phyloP scores from a whole-genome alignment of 2,888 invertebrate species.

The Dastarcus helophoroides region DNA sequence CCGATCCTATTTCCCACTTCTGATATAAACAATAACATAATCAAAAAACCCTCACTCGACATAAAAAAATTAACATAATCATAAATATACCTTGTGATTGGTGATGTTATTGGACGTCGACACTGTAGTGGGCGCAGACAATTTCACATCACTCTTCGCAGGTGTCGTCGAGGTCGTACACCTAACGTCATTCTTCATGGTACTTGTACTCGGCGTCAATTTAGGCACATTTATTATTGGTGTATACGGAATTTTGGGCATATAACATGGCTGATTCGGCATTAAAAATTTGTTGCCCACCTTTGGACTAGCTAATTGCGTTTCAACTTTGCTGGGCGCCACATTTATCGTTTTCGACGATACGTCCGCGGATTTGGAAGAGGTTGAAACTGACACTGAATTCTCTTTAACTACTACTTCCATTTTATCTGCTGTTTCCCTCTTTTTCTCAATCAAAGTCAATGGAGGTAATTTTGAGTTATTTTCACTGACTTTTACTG shows the following conservation, averaged over 20 bases:
- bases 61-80: too few species aligned
- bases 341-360: constrained; percentile 13
- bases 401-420: constrained; percentile 9
- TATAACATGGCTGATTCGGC: constrained; percentile 28
- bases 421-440: constrained; percentile 14
- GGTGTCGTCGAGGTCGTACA: constrained; percentile 1
- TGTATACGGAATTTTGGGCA: constrained; percentile 26
- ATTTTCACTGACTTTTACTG: too few species aligned
- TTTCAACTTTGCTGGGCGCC: constrained; percentile 11
- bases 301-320: constrained; percentile 11
- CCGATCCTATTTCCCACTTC: too few species aligned
- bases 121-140: constrained; percentile 4
- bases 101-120: too few species aligned
- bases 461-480: too few species aligned
- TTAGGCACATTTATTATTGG: constrained; percentile 29
- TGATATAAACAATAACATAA: too few species aligned
- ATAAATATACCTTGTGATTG: too few species aligned
- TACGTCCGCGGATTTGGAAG: constrained; percentile 7
- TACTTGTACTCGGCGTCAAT: constrained; percentile 9
- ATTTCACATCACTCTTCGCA: constrained; percentile 7
- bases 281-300: constrained; percentile 11
- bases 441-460: too few species aligned
- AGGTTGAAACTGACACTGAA: constrained; percentile 4
- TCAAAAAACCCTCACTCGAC: too few species aligned
- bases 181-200: neutral